Conservation (phyloP, 1,140 invertebrate species). For the Phocides pigmalion region DNA sequence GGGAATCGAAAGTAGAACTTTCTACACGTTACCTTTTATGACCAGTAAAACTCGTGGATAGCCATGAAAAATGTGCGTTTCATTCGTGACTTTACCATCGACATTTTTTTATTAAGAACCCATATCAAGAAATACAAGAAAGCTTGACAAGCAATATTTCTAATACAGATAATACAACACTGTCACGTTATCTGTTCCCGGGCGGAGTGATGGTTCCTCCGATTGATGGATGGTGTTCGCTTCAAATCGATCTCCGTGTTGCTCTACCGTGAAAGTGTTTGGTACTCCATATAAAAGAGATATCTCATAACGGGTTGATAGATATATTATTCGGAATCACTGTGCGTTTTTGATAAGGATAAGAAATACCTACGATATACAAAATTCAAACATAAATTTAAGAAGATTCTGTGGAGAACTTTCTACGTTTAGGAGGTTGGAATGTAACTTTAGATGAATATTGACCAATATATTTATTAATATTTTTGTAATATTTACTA, state of each 20-base stretch:
- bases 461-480: no score
- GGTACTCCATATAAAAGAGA: conserved; percentile 14
- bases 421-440: no score
- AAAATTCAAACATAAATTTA: no score
- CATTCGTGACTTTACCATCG: neutral
- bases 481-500: no score
- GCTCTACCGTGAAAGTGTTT: conserved; percentile 30
- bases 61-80: neutral
- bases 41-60: neutral
- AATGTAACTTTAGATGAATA: no score
- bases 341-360: neutral
- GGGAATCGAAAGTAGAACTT: no score
- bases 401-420: no score
- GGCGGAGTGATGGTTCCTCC: conserved; percentile 10
- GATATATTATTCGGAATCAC: conserved; percentile 1
- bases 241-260: conserved; percentile 18
- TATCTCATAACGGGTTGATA: conserved; percentile 19
- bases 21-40: no score
- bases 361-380: no score
- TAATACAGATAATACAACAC: conserved; percentile 33
- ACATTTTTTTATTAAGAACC: conserved; percentile 25
- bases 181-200: conserved; percentile 23
- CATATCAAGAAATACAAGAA: conserved; percentile 19
- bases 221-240: conserved; percentile 30
- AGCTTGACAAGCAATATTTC: conserved; percentile 30